These are phyloP conservation scores for Penaeus indicus DNA, from an alignment of 1,140 invertebrate species.

Conservation along the genomic window DNA sequence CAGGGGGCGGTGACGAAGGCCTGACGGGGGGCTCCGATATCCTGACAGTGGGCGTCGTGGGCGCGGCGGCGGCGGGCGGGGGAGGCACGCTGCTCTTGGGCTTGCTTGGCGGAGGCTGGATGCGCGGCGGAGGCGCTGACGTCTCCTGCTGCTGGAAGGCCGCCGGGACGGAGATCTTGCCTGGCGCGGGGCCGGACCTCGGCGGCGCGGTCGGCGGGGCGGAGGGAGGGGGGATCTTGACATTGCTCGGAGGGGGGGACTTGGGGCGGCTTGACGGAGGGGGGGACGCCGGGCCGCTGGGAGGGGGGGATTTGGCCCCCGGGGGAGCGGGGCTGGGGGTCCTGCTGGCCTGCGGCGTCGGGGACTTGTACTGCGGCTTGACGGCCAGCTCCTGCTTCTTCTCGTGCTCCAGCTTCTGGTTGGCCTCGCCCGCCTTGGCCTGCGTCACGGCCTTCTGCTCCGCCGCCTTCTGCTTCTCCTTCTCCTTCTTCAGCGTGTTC, in stretches of 20 bases:
- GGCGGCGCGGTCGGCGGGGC: neutral
- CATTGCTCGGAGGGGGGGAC: neutral
- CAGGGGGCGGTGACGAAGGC: neutral
- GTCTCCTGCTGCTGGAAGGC: slow-evolving; percentile 39
- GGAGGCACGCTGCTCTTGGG: neutral
- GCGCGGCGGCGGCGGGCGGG: neutral
- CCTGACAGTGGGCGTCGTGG: too few species aligned
- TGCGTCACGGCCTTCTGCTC: slow-evolving; percentile 45
- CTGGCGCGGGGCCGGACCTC: neutral
- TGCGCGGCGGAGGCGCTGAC: neutral
- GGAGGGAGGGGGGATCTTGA: neutral
- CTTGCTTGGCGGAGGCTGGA: neutral
- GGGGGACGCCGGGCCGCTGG: too few species aligned
- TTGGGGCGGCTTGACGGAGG: neutral
- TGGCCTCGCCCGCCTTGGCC: slow-evolving; percentile 44
- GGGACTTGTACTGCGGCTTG: slow-evolving; percentile 16
- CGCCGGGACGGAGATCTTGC: slow-evolving; percentile 22
- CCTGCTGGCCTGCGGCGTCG: neutral
- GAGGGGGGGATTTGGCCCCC: neutral
- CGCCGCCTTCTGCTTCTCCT: slow-evolving; percentile 45
- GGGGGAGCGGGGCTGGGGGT: too few species aligned
- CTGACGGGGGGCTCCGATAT: neutral
- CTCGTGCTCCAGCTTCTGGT: slow-evolving; percentile 27
- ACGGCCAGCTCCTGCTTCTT: slow-evolving; percentile 20
- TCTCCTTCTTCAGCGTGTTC: slow-evolving; percentile 62